Percentiles rank a stretch among this genome's conserved stretches.
phyloP scores from a whole-genome alignment of 2,888 invertebrate species.

The Osedax frankpressi region DNA sequence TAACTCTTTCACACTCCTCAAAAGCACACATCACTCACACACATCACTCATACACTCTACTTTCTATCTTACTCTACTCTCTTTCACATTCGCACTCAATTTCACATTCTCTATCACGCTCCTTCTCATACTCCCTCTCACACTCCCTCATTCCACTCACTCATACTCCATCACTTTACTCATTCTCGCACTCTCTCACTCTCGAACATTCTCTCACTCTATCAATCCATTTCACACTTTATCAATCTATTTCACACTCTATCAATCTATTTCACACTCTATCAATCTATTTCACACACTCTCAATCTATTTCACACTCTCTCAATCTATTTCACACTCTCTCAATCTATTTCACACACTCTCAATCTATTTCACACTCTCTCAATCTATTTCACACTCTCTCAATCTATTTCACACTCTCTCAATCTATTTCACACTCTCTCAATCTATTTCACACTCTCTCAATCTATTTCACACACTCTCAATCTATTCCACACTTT shows the following conservation, averaged over 20 bases:
- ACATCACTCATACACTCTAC: background rate
- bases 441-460: too few species aligned
- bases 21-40: too few species aligned
- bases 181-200: slow-evolving; percentile 16
- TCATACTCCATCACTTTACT: slow-evolving; percentile 7
- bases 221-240: slow-evolving; percentile 14
- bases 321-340: slow-evolving; percentile 16
- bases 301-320: slow-evolving; percentile 16
- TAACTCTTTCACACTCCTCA: too few species aligned
- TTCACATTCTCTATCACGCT: slow-evolving; percentile 16
- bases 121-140: slow-evolving; percentile 10
- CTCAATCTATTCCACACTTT: too few species aligned
- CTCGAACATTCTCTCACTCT: slow-evolving; percentile 15
- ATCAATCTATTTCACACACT: slow-evolving; percentile 18
- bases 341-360: slow-evolving; percentile 19
- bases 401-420: slow-evolving; percentile 15
- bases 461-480: too few species aligned
- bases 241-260: slow-evolving; percentile 16
- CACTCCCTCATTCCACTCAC: slow-evolving; percentile 14
- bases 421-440: too few species aligned
- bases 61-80: background rate
- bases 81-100: slow-evolving; percentile 19
- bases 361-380: slow-evolving; percentile 16
- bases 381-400: slow-evolving; percentile 11
- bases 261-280: slow-evolving; percentile 17